A percentile compares a stretch with the other conserved stretches of the same genome.
Conservation (phyloP, 2,797 vertebrate genomes). For the Sternotherus odoratus region DNA sequence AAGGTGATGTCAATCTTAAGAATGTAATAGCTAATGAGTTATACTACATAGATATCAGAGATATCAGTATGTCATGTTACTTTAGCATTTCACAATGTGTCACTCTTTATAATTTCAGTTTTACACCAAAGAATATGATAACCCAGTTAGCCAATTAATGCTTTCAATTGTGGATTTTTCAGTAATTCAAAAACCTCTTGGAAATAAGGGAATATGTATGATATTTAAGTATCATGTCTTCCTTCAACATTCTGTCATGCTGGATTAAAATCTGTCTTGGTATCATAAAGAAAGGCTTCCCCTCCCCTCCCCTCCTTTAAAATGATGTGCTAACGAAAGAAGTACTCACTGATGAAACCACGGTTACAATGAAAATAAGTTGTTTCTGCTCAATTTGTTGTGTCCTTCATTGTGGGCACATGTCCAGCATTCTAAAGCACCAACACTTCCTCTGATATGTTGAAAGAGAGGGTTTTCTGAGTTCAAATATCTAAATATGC, state of each 20-base stretch:
- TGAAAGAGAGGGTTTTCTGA: conserved; percentile 2
- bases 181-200: background rate
- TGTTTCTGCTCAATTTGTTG: conserved; percentile 52
- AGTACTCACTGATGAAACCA: conserved; percentile 74
- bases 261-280: conserved; percentile 56
- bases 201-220: conserved; percentile 3
- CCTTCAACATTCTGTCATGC: conserved; percentile 48
- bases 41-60: background rate
- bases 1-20: background rate
- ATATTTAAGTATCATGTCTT: conserved; percentile 43
- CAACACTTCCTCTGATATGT: background rate
- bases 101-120: conserved; percentile 18
- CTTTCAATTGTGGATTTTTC: background rate
- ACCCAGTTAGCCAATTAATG: background rate
- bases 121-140: background rate
- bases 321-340: conserved; percentile 72
- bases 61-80: background rate
- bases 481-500: conserved; percentile 7
- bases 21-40: conserved; percentile 1
- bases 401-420: conserved; percentile 45
- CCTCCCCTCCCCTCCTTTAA: conserved; percentile 50
- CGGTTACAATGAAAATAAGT: conserved; percentile 73
- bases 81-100: conserved; percentile 11
- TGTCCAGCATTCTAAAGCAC: conserved; percentile 32
- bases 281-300: conserved; percentile 69